Evolutionary conservation across 2,797 vertebrate genomes (phyloP).

Genomic region (Sebastes itinus): DNA sequence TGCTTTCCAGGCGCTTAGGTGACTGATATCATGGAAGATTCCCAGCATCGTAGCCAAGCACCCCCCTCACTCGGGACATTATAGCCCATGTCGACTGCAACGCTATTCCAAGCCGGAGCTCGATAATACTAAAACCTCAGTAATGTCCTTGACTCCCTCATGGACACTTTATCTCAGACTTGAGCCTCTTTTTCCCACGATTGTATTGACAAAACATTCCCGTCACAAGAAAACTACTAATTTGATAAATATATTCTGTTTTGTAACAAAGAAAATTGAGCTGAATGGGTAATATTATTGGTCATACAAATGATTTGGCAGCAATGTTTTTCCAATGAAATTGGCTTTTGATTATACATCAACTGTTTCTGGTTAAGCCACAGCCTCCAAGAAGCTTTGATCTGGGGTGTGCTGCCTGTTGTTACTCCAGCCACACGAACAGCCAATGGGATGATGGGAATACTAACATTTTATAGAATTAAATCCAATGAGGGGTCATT

Average conservation of each 20-base stretch:
- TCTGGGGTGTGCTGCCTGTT: conserved; percentile 25
- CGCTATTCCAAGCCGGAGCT: no score
- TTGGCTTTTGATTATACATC: conserved; percentile 17
- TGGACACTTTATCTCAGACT: background rate
- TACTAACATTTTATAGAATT: conserved; percentile 4
- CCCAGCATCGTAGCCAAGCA: no score
- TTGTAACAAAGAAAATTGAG: background rate
- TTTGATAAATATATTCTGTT: background rate
- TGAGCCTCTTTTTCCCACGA: background rate
- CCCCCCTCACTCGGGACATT: no score
- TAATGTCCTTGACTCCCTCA: no score
- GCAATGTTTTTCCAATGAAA: conserved; percentile 4
- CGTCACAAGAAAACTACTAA: background rate
- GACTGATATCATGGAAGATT: no score
- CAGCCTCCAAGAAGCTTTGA: conserved; percentile 36
- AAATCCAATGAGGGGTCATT: conserved; percentile 21
- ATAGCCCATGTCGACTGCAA: no score
- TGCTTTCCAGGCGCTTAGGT: no score
- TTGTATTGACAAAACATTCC: background rate
- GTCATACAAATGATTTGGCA: background rate
- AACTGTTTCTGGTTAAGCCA: conserved; percentile 54
- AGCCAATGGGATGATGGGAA: conserved; percentile 38
- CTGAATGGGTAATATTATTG: background rate
- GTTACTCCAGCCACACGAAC: conserved; percentile 38
- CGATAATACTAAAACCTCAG: no score